These are phyloP conservation scores for Maniola hyperantus DNA, from an alignment of 2,888 invertebrate species.

Conservation along the genomic window DNA sequence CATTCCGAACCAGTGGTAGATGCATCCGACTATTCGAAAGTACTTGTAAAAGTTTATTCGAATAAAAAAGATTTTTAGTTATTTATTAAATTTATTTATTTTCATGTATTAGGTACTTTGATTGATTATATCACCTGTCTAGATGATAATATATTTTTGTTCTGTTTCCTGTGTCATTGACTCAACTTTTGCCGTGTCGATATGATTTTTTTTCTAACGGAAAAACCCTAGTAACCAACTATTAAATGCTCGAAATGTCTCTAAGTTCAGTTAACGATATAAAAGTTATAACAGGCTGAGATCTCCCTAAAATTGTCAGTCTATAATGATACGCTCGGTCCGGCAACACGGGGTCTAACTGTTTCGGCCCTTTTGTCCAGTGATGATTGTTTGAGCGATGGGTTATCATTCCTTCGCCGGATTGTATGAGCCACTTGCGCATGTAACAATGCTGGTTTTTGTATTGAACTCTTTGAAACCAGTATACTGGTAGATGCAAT, in stretches of 20 bases:
- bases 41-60: no score
- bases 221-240: not conserved
- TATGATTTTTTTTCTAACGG: not conserved
- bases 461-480: slow-evolving; percentile 33
- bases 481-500: not conserved
- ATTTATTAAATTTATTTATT: no score
- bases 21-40: no score
- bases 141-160: no score
- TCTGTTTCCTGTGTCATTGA: no score
- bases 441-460: slow-evolving; percentile 55
- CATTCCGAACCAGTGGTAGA: no score
- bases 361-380: slow-evolving; percentile 74
- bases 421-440: slow-evolving; percentile 48
- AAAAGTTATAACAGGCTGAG: slow-evolving; percentile 45
- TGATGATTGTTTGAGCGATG: slow-evolving; percentile 67
- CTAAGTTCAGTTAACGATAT: slow-evolving; percentile 36
- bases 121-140: no score
- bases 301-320: slow-evolving; percentile 56
- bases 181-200: no score
- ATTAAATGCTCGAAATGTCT: not conserved
- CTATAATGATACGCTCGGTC: slow-evolving; percentile 66
- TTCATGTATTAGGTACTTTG: no score
- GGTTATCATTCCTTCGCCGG: slow-evolving; percentile 52
- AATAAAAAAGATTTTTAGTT: no score
- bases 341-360: slow-evolving; percentile 64